A percentile compares a stretch with the other conserved stretches of the same genome.
Evolutionary conservation across 2,888 invertebrate species (phyloP).

Genomic region (Pediacus dermestoides): DNA sequence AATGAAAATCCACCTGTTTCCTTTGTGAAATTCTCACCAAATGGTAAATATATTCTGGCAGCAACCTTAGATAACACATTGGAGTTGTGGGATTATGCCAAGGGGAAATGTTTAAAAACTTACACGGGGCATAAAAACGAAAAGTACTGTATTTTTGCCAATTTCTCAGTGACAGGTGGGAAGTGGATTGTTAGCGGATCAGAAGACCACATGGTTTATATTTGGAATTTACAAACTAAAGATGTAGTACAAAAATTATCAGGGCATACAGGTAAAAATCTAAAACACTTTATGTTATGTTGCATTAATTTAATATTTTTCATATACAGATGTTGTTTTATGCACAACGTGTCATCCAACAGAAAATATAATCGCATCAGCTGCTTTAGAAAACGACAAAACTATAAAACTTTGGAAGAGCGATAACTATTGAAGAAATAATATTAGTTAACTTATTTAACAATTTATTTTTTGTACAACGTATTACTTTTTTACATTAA

Average conservation of each 20-base stretch:
- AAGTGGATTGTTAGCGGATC: conserved; percentile 99
- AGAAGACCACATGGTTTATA: conserved; percentile 97
- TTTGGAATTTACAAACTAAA: conserved; percentile 99
- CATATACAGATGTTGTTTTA: conserved; percentile 73
- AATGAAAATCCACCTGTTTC: conserved; percentile 99
- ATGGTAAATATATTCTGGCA: conserved; percentile 98
- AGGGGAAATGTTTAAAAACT: conserved; percentile 97
- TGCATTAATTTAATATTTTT: conserved; percentile 10
- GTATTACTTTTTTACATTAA: too few species aligned
- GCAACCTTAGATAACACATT: conserved; percentile 97
- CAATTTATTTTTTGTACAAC: too few species aligned
- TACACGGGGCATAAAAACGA: conserved; percentile 98
- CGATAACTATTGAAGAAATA: too few species aligned
- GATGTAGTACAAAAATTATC: conserved; percentile 97
- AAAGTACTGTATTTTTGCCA: conserved; percentile 99
- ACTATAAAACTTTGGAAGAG: conserved; percentile 99
- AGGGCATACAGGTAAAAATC: conserved; percentile 88
- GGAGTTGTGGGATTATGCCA: conserved; percentile 98
- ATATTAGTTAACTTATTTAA: too few species aligned
- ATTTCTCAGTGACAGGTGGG: conserved; percentile 99
- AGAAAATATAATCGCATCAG: conserved; percentile 98
- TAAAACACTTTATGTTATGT: too few species aligned
- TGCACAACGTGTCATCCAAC: conserved; percentile 99
- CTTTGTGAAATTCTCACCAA: conserved; percentile 99
- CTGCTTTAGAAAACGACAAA: conserved; percentile 97